A percentile compares a stretch with the other conserved stretches of the same genome.
Evolutionary conservation across 2,888 invertebrate species (phyloP).

Genomic region (Syritta pipiens): DNA sequence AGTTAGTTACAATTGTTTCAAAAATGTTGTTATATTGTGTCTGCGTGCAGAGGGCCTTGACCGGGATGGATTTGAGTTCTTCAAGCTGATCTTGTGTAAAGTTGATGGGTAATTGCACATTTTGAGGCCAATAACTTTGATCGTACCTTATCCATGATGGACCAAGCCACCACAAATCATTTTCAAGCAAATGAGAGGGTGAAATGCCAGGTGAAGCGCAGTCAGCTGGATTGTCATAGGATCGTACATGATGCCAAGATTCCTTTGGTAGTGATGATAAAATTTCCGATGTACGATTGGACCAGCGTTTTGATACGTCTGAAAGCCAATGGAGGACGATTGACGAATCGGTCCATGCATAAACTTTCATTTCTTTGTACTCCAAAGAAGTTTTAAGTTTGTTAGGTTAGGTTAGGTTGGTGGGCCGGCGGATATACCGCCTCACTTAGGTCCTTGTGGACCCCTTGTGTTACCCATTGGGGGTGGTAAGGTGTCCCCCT

Average conservation of each 20-base stretch:
- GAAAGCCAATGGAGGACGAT: slow-evolving; percentile 1
- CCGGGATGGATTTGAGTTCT: not conserved
- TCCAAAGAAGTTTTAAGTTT: slow-evolving; percentile 18
- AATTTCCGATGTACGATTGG: slow-evolving; percentile 18
- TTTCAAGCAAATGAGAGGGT: not conserved
- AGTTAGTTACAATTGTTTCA: not conserved
- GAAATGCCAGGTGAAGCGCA: not conserved
- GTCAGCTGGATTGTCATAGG: slow-evolving; percentile 4
- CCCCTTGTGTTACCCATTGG: too few species aligned
- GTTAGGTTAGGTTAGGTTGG: slow-evolving; percentile 10
- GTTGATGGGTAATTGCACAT: too few species aligned
- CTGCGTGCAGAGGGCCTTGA: not conserved
- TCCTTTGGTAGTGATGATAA: slow-evolving; percentile 23
- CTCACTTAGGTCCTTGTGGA: too few species aligned
- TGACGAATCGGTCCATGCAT: not conserved
- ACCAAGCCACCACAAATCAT: not conserved
- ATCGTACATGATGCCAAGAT: too few species aligned
- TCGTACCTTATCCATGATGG: not conserved
- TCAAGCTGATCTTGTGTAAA: not conserved
- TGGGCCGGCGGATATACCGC: slow-evolving; percentile 22
- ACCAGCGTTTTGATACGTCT: not conserved
- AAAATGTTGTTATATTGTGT: not conserved
- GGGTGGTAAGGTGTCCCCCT: too few species aligned
- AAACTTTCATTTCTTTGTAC: slow-evolving; percentile 18
- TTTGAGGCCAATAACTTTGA: not conserved